phyloP scores from a whole-genome alignment of 2,113 vertebrate species.

The Atherinomorus stipes region DNA sequence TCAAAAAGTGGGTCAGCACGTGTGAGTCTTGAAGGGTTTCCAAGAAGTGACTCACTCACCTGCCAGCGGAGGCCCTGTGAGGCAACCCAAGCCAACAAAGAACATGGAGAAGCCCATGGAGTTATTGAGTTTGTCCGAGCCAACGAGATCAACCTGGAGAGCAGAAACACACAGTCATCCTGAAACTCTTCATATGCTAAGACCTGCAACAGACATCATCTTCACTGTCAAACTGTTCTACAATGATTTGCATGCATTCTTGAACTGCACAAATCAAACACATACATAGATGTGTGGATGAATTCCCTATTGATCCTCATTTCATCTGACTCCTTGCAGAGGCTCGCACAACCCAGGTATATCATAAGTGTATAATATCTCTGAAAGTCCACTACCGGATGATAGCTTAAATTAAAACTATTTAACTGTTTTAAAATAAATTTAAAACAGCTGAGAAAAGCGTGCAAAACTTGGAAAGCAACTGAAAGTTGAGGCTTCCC shows the following conservation, averaged over 20 bases:
- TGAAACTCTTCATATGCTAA: not conserved
- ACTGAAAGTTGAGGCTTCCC: no score
- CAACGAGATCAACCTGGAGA: slow-evolving; percentile 90
- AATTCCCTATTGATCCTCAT: no score
- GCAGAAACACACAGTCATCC: slow-evolving; percentile 7
- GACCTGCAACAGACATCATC: not conserved
- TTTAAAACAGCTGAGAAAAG: no score
- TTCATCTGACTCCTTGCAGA: no score
- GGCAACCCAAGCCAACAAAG: slow-evolving; percentile 89
- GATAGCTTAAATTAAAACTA: no score
- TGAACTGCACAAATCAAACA: no score
- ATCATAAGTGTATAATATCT: no score
- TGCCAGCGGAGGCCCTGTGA: slow-evolving; percentile 92
- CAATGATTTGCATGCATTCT: not conserved
- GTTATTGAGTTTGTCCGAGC: slow-evolving; percentile 85
- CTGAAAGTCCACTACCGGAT: no score
- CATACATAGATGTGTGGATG: no score
- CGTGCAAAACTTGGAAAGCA: no score
- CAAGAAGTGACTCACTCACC: slow-evolving; percentile 81
- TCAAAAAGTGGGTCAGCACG: slow-evolving; percentile 32
- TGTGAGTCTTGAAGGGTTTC: slow-evolving; percentile 18
- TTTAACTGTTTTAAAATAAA: no score
- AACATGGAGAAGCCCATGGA: slow-evolving; percentile 91
- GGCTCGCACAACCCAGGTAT: no score
- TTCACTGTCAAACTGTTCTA: not conserved